Evolutionary conservation across 2,113 vertebrate genomes (phyloP).

Genomic region (Megaceryle maxima): DNA sequence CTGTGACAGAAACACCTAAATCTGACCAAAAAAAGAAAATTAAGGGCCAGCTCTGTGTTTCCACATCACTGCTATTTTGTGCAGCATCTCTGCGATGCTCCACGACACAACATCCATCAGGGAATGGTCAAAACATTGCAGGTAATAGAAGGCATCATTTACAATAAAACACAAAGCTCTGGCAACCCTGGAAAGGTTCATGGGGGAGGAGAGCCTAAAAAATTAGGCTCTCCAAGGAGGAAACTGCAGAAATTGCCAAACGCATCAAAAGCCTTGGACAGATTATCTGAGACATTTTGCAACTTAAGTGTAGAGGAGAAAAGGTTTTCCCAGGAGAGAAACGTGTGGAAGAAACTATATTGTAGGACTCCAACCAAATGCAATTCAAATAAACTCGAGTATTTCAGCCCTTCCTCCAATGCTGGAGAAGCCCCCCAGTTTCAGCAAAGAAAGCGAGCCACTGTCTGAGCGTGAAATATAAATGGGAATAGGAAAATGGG

Average conservation of each 20-base stretch:
- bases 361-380: not conserved
- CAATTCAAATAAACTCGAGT: not conserved
- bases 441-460: not conserved
- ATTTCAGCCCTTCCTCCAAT: not conserved
- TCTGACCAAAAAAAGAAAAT: not conserved
- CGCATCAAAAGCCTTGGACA: not conserved
- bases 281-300: accelerated
- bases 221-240: not conserved
- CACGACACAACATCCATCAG: not conserved
- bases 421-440: not conserved
- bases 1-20: not conserved
- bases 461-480: not conserved
- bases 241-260: not conserved
- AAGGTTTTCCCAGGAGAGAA: not conserved
- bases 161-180: not conserved
- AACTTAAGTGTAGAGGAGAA: not conserved
- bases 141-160: not conserved
- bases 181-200: not conserved
- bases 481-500: not conserved
- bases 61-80: not conserved
- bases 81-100: not conserved
- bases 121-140: not conserved
- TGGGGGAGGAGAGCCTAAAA: not conserved
- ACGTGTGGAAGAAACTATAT: not conserved
- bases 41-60: not conserved